Percentiles rank a stretch among this genome's conserved stretches.
phyloP scores from a whole-genome alignment of 30 jellyfish, hydroid and myxozoan genomes.

The Hydractinia symbiolongicarpus region DNA sequence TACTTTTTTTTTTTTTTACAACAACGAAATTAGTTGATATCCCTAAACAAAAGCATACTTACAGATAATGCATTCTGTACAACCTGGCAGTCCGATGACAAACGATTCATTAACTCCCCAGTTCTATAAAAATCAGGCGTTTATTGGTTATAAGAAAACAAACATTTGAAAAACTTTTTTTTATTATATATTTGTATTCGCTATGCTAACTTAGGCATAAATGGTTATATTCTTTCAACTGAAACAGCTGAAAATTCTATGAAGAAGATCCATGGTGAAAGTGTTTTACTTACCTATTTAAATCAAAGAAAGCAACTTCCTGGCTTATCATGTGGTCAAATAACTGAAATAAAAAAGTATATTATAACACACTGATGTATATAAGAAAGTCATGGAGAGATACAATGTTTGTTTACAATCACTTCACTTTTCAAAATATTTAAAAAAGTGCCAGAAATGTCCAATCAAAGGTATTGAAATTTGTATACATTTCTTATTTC shows the following conservation, averaged over 20 bases:
- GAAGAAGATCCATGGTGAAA: no score
- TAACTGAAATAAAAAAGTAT: slow-evolving; percentile 38
- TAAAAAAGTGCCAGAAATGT: no score
- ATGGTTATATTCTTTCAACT: no score
- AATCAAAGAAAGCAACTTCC: slow-evolving; percentile 82
- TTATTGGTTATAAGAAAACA: no score
- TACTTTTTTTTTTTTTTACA: background rate
- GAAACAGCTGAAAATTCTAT: no score
- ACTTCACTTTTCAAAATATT: background rate
- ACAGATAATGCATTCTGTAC: slow-evolving; percentile 88
- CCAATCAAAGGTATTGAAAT: no score
- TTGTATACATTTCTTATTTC: no score
- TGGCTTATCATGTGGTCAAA: slow-evolving; percentile 64
- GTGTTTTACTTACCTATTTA: slow-evolving; percentile 46
- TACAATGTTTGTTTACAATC: background rate
- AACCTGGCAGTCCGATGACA: slow-evolving; percentile 91
- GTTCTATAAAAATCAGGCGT: slow-evolving; percentile 43
- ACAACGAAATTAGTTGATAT: background rate
- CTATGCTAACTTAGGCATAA: no score
- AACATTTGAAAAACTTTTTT: no score
- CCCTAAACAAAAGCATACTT: background rate
- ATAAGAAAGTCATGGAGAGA: background rate
- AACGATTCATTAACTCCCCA: slow-evolving; percentile 86
- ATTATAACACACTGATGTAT: background rate
- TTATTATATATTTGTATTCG: no score